Conservation (phyloP, 2,797 vertebrate genomes). For the Threskiornis aethiopicus region DNA sequence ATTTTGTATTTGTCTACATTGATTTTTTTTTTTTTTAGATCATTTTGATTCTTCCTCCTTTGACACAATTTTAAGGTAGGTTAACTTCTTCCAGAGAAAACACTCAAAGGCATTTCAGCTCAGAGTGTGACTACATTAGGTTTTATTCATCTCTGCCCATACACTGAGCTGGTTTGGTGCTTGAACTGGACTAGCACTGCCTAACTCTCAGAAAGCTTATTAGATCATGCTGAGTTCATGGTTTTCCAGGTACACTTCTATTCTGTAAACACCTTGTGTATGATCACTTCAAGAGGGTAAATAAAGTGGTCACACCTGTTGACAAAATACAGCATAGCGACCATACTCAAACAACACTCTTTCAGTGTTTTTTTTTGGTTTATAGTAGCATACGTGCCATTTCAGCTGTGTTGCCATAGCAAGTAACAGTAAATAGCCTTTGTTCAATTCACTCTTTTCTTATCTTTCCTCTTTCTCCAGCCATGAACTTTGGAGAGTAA, state of each 20-base stretch:
- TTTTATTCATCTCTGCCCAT: not conserved
- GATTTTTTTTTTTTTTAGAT: not conserved
- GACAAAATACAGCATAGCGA: not conserved
- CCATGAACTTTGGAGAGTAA: not conserved
- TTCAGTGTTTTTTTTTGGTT: not conserved
- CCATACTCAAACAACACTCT: not conserved
- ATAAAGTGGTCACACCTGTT: not conserved
- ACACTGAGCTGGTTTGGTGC: not conserved
- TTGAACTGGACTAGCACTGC: not conserved
- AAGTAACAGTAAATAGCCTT: not conserved
- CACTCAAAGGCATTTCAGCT: not conserved
- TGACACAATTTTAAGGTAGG: not conserved
- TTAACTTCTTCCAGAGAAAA: not conserved
- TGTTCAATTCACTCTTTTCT: not conserved
- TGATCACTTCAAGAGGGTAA: not conserved
- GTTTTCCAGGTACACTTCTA: not conserved
- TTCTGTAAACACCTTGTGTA: not conserved
- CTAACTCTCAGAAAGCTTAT: not conserved
- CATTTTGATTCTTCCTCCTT: not conserved
- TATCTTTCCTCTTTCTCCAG: not conserved
- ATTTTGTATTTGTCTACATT: not conserved
- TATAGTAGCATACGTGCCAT: not conserved
- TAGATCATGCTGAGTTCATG: not conserved
- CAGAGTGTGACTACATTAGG: not conserved
- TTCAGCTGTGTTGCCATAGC: not conserved